Evolutionary conservation across 2,888 invertebrate genomes (phyloP).

Genomic region (Alitta virens): DNA sequence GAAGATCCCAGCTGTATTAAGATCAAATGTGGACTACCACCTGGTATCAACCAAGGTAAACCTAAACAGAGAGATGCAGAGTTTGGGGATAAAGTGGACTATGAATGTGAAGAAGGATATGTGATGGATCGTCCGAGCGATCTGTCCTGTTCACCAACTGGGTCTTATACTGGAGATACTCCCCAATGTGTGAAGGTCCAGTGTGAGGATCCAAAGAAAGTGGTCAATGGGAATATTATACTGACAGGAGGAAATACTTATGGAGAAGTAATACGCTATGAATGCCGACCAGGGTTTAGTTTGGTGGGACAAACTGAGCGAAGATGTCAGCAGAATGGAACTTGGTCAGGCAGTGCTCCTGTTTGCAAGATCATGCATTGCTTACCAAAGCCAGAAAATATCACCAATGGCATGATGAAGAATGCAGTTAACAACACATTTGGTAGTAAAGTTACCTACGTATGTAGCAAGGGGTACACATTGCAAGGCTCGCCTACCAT

Average conservation of each 20-base stretch:
- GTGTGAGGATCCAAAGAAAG: conserved; percentile 16
- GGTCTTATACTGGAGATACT: conserved; percentile 11
- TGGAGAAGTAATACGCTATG: conserved; percentile 79
- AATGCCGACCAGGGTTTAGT: conserved; percentile 84
- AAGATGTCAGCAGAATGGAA: conserved; percentile 55
- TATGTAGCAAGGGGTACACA: conserved; percentile 8
- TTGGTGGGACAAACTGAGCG: conserved; percentile 83
- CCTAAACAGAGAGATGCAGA: background rate
- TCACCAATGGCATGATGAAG: background rate
- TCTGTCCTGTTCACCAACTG: conserved; percentile 16
- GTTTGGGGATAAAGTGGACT: conserved; percentile 3
- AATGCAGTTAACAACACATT: background rate
- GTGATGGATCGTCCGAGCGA: conserved; percentile 9
- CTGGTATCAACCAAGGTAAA: conserved; percentile 6
- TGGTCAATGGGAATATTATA: conserved; percentile 15
- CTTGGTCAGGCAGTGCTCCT: conserved; percentile 36
- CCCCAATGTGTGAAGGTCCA: conserved; percentile 22
- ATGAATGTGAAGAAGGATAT: conserved; percentile 10
- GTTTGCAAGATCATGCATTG: conserved; percentile 31
- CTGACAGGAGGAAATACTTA: background rate
- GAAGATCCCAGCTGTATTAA: conserved; percentile 28
- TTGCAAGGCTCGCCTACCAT: conserved; percentile 5
- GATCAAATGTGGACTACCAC: conserved; percentile 9
- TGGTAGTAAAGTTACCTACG: conserved; percentile 13
- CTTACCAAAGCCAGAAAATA: conserved; percentile 23